Evolutionary conservation across 1,140 invertebrate genomes (phyloP).

Genomic region (Hypsibius dujardini): DNA sequence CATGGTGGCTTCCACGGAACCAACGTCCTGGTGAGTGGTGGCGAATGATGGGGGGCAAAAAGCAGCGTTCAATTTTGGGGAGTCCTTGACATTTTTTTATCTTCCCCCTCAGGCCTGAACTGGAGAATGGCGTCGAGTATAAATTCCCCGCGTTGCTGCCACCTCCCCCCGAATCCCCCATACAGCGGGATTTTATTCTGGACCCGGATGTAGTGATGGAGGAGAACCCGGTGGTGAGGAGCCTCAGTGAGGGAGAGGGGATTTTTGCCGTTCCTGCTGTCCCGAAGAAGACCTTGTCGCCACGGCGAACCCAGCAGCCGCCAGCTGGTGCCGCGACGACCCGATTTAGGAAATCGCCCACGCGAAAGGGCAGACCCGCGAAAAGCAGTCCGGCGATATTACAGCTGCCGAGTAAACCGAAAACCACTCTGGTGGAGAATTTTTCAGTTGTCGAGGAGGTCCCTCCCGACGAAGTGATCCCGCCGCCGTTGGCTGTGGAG

Average conservation of each 20-base stretch:
- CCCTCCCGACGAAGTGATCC: too few species aligned
- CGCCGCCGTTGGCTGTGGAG: neutral
- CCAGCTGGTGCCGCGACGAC: neutral
- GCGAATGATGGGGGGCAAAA: too few species aligned
- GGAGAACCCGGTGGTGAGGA: too few species aligned
- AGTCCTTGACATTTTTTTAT: too few species aligned
- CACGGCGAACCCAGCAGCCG: neutral
- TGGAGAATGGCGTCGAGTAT: constrained; percentile 9
- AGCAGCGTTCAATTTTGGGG: too few species aligned
- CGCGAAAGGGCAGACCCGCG: neutral
- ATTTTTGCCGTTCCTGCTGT: constrained; percentile 16
- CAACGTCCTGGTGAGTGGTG: neutral
- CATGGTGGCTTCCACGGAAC: constrained; percentile 4
- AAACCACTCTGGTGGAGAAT: neutral
- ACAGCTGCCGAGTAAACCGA: neutral
- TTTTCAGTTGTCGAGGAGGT: neutral
- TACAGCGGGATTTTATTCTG: too few species aligned
- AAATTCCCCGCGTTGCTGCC: too few species aligned
- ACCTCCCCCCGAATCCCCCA: too few species aligned
- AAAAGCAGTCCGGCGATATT: too few species aligned
- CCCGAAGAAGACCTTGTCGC: neutral
- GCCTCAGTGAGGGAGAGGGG: too few species aligned
- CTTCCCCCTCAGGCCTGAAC: too few species aligned
- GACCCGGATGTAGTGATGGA: too few species aligned
- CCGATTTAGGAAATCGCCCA: neutral